Evolutionary conservation across 2,888 invertebrate species (phyloP).

Genomic region (Catocala sponsa): DNA sequence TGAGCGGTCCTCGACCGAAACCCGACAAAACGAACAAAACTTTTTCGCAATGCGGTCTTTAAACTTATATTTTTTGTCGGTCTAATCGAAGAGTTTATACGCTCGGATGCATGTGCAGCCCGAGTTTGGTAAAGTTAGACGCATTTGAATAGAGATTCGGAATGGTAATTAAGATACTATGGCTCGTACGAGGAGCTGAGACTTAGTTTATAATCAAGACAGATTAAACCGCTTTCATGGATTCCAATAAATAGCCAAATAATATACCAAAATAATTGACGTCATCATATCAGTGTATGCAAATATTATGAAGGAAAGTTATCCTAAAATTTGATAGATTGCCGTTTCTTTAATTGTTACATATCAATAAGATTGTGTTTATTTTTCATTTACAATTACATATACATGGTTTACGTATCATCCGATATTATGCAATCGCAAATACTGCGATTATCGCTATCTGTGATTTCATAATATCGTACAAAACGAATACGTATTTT

Average conservation of each 20-base stretch:
- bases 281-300: no score
- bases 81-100: conserved; percentile 65
- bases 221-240: conserved; percentile 29
- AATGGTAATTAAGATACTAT: conserved; percentile 17
- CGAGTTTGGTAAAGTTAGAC: conserved; percentile 42
- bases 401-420: no score
- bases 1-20: conserved; percentile 63
- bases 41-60: conserved; percentile 84
- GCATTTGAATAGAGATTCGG: conserved; percentile 44
- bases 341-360: no score
- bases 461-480: no score
- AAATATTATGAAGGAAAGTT: no score
- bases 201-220: conserved; percentile 5
- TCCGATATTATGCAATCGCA: no score
- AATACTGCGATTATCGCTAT: no score
- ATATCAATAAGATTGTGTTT: no score
- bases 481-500: no score
- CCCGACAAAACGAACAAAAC: conserved; percentile 73
- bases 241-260: conserved; percentile 19
- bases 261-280: no score
- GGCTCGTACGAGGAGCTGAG: not conserved
- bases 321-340: no score
- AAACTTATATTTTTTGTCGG: conserved; percentile 71
- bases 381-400: no score
- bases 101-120: conserved; percentile 40